These are phyloP conservation scores for Thunnus maccoyii DNA, from an alignment of 2,113 vertebrate genomes.

Conservation along the genomic window DNA sequence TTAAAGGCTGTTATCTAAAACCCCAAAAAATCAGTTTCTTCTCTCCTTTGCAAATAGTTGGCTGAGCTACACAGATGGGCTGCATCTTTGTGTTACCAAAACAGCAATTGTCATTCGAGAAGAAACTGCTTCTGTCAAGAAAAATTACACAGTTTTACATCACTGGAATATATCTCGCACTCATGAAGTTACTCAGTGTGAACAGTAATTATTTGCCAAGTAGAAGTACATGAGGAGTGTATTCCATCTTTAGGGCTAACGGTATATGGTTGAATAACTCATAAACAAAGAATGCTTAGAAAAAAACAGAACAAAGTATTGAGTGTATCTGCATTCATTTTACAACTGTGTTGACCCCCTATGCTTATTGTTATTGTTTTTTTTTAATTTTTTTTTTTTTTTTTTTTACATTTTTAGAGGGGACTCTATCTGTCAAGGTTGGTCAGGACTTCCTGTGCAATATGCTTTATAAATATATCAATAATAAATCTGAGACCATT, in stretches of 20 bases:
- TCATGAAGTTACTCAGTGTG: background rate
- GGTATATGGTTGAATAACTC: conserved; percentile 20
- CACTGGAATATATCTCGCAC: background rate
- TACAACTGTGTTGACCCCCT: conserved; percentile 12
- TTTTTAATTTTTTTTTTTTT: conserved; percentile 34
- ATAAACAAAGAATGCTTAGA: conserved; percentile 9
- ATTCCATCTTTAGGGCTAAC: background rate
- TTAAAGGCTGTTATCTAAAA: conserved; percentile 4
- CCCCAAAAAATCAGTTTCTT: background rate
- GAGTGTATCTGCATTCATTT: conserved; percentile 44
- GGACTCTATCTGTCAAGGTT: conserved; percentile 49
- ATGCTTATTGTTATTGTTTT: conserved; percentile 21
- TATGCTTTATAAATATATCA: conserved; percentile 78
- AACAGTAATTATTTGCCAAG: conserved; percentile 29
- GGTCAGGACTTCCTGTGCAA: conserved; percentile 80
- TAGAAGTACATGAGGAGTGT: conserved; percentile 22
- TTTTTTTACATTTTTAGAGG: conserved; percentile 41
- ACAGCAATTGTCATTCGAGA: background rate
- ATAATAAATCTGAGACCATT: conserved; percentile 73
- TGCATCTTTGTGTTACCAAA: conserved; percentile 2
- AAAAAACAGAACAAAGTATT: conserved; percentile 47
- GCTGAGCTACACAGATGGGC: background rate
- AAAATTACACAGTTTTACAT: background rate
- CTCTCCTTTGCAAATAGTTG: background rate
- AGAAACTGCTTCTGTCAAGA: background rate